A percentile compares a stretch with the other conserved stretches of the same genome.
These are phyloP conservation scores for Lasioglossum figueresi DNA, from an alignment of 2,888 invertebrate genomes.

Conservation along the genomic window DNA sequence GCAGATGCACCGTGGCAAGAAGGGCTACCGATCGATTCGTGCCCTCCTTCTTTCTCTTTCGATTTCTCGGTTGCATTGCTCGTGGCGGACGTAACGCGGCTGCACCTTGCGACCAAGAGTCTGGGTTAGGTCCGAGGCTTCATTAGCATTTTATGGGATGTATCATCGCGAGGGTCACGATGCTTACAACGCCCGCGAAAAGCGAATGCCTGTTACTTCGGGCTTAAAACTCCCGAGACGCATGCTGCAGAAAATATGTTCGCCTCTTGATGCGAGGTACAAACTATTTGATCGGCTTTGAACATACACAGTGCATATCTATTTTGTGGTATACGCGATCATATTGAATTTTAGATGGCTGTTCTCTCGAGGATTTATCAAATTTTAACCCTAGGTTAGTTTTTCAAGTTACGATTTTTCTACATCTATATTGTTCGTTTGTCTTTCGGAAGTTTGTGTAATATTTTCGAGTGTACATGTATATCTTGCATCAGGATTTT, in stretches of 20 bases:
- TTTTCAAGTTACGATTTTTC: too few species aligned
- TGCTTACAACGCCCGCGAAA: slow-evolving; percentile 40
- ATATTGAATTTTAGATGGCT: background rate
- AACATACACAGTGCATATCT: background rate
- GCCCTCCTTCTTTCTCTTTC: background rate
- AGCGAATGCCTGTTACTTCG: slow-evolving; percentile 11
- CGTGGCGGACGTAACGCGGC: slow-evolving; percentile 30
- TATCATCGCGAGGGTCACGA: slow-evolving; percentile 45
- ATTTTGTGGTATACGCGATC: background rate
- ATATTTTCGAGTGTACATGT: background rate
- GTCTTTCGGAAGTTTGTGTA: background rate
- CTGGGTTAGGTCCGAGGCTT: slow-evolving; percentile 25
- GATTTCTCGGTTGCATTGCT: slow-evolving; percentile 1
- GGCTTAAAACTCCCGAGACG: background rate
- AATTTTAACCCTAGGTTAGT: background rate
- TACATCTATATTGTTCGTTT: background rate
- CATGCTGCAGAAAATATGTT: background rate
- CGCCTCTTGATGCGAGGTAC: background rate
- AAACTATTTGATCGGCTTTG: background rate
- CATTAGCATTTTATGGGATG: slow-evolving; percentile 69
- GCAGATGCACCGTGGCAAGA: slow-evolving; percentile 31
- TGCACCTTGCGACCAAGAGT: slow-evolving; percentile 26
- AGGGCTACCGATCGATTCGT: slow-evolving; percentile 59
- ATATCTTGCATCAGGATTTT: background rate
- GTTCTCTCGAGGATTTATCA: background rate